These are phyloP conservation scores for Ptiloglossa arizonensis DNA, from an alignment of 1,140 invertebrate species.

Conservation along the genomic window DNA sequence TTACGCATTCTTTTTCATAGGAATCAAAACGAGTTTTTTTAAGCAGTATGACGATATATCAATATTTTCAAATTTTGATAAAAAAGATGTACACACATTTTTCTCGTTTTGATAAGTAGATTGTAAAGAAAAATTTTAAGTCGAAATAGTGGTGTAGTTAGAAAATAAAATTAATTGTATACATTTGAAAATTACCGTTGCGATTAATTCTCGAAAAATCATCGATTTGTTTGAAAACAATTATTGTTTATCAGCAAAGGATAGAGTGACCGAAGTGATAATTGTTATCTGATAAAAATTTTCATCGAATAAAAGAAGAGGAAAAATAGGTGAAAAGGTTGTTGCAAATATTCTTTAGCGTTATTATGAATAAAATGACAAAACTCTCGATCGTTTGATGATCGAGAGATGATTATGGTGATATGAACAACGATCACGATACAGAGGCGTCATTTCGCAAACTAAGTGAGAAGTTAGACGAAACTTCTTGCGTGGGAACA, in stretches of 20 bases:
- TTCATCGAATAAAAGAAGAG: neutral
- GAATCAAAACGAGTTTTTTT: neutral
- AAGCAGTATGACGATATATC: neutral
- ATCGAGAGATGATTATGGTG: constrained; percentile 26
- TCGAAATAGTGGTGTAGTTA: neutral
- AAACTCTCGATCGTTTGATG: neutral
- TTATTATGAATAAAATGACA: too few species aligned
- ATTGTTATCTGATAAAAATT: too few species aligned
- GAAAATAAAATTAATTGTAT: too few species aligned
- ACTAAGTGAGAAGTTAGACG: neutral
- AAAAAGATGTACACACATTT: too few species aligned
- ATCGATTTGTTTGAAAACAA: neutral
- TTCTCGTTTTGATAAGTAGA: neutral
- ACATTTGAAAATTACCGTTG: neutral
- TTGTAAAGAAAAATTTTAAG: neutral
- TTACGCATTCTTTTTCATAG: constrained; percentile 1
- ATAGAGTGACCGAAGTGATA: neutral
- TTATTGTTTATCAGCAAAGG: neutral
- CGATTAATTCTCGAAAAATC: constrained; percentile 8
- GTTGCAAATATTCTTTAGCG: neutral
- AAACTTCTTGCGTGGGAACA: neutral
- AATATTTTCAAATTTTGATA: neutral
- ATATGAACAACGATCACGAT: constrained; percentile 39
- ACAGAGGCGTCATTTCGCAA: neutral
- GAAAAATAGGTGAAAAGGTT: neutral